Base-by-base conservation (phyloP, 1,140 invertebrate species). In the Harpegnathos saltator region DNA sequence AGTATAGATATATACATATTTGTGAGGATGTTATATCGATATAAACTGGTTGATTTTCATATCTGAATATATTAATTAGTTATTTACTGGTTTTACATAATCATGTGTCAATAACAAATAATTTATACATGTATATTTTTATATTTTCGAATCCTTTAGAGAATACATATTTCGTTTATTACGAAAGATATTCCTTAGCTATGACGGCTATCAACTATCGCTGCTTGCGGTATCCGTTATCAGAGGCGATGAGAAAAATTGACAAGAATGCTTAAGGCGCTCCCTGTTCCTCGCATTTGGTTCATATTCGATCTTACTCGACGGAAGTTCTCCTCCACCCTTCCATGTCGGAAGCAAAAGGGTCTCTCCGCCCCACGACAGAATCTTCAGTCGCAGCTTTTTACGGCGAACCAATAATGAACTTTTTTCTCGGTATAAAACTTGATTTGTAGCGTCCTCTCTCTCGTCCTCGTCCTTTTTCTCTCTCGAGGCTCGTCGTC, bases 361-460 rank as follows among this genome's bases (percentile, higher is more conserved):
- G 59, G 38, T 81, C 81, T 62, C 72, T 85, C 81, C 72, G 81
- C 86, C 65, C 82, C 50, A 66, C 62, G 86, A 48, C 56, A 78
- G 77, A 80, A 89, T 89, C 84, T 82, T 85, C 82, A 74, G 74
- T 86, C 84, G 87, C 85, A 68, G 82, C 85, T 93, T 92, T 94
- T 94, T 93, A 94, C 92, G 92, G 92, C 90, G 90, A 94, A 93
- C 93, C 92, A 93, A 94, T 94, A 93, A 94, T 93, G 93, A 94
- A 94, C 91, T 93, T 93, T 93, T 93, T 78, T 84, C 87, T 92
- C 87, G 90, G 89, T 92, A 92, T 93, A 93, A 93, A 94, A 94
- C 91, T 94, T 93, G 93, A 93, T 94, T 94, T 93, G 92, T 89
- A 92, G 91, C 86, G 65, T n/a, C 26, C 62, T 81, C 86, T 86